Percentiles rank a stretch among this genome's conserved stretches.
phyloP scores from a whole-genome alignment of 2,888 invertebrate genomes.

The Dascillus cervinus region DNA sequence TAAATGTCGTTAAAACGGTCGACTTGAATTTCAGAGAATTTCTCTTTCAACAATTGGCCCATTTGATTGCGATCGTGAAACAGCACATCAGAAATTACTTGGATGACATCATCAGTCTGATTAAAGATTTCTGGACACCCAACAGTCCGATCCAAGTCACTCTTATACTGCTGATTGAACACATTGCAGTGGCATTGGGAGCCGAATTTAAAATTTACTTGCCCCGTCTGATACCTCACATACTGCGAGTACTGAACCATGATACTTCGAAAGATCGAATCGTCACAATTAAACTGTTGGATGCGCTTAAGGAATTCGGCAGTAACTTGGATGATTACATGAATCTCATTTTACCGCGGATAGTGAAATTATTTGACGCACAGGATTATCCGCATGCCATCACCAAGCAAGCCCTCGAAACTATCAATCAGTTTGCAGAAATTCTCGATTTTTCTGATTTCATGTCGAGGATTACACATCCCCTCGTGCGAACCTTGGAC shows the following conservation, averaged over 20 bases:
- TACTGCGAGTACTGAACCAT: slow-evolving; percentile 83
- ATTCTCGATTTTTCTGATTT: slow-evolving; percentile 88
- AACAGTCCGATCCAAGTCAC: slow-evolving; percentile 81
- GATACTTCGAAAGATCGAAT: slow-evolving; percentile 79
- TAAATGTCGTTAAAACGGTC: slow-evolving; percentile 84
- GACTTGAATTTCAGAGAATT: slow-evolving; percentile 87
- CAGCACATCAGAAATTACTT: slow-evolving; percentile 95
- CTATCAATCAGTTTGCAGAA: slow-evolving; percentile 84
- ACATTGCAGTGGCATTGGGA: slow-evolving; percentile 89
- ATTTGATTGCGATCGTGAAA: slow-evolving; percentile 90
- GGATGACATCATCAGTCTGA: slow-evolving; percentile 87
- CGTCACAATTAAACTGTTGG: slow-evolving; percentile 76
- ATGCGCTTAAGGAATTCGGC: slow-evolving; percentile 88
- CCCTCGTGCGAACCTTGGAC: slow-evolving; percentile 81
- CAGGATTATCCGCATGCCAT: slow-evolving; percentile 76
- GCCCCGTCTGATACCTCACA: slow-evolving; percentile 85
- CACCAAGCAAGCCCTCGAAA: slow-evolving; percentile 68
- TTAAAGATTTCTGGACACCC: slow-evolving; percentile 90
- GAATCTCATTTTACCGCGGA: slow-evolving; percentile 89
- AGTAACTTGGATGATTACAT: slow-evolving; percentile 93
- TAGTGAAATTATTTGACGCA: slow-evolving; percentile 87
- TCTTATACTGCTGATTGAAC: slow-evolving; percentile 83
- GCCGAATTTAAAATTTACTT: slow-evolving; percentile 94
- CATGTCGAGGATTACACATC: slow-evolving; percentile 89
- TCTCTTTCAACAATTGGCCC: slow-evolving; percentile 89